Conservation (phyloP, 2,888 invertebrate genomes). For the Himalopsyche japonica region DNA sequence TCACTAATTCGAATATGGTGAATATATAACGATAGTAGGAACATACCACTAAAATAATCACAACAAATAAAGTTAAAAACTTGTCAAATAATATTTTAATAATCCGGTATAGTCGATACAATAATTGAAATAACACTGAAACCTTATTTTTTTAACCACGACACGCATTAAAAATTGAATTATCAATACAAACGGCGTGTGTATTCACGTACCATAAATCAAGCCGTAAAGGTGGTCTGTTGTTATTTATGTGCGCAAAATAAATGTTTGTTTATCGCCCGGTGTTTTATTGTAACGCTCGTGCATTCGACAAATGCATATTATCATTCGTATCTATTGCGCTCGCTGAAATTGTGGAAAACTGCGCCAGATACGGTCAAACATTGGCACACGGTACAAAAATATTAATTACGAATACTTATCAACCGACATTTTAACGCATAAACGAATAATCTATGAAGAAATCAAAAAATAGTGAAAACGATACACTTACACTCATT, state of each 20-base stretch:
- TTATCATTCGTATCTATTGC: neutral
- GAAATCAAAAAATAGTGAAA: too few species aligned
- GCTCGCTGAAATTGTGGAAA: neutral
- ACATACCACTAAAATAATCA: neutral
- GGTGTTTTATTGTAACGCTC: neutral
- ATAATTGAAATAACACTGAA: neutral
- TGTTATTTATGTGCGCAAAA: neutral
- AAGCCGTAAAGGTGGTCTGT: neutral
- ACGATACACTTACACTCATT: too few species aligned
- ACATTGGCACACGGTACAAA: neutral
- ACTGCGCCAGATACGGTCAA: neutral
- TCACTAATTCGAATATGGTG: too few species aligned
- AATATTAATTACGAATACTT: too few species aligned
- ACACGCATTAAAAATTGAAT: neutral
- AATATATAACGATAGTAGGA: too few species aligned
- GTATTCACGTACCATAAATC: neutral
- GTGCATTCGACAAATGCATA: neutral
- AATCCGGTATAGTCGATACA: neutral
- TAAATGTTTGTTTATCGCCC: neutral
- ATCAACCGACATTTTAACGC: too few species aligned
- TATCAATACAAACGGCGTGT: neutral
- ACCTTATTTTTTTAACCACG: neutral
- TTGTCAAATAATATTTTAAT: neutral
- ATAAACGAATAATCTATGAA: too few species aligned
- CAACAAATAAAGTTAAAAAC: neutral